A percentile compares a stretch with the other conserved stretches of the same genome.
phyloP scores from a whole-genome alignment of 2,888 invertebrate species.

The Lottia scabra region DNA sequence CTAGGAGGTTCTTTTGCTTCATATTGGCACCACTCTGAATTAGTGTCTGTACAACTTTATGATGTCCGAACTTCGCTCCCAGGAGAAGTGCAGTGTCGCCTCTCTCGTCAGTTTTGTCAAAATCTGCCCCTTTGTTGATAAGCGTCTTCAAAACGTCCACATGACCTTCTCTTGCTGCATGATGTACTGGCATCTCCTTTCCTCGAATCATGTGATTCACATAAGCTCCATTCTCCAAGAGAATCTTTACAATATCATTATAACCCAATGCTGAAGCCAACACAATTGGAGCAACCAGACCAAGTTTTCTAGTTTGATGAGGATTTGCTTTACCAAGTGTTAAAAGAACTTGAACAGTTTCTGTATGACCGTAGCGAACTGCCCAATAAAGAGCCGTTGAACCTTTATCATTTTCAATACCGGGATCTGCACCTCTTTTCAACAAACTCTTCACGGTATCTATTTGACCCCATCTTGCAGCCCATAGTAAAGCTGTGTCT shows the following conservation, averaged over 20 bases:
- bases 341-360: conserved; percentile 52
- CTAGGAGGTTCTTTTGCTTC: conserved; percentile 51
- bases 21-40: conserved; percentile 46
- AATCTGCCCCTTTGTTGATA: conserved; percentile 54
- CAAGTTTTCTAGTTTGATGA: conserved; percentile 56
- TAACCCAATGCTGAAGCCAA: conserved; percentile 63
- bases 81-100: conserved; percentile 61
- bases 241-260: conserved; percentile 38
- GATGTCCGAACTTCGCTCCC: conserved; percentile 56
- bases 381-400: conserved; percentile 68
- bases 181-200: conserved; percentile 66
- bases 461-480: conserved; percentile 58
- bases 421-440: conserved; percentile 44
- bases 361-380: conserved; percentile 57
- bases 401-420: conserved; percentile 62
- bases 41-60: conserved; percentile 50
- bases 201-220: conserved; percentile 56
- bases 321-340: conserved; percentile 56
- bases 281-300: conserved; percentile 63
- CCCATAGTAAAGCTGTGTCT: conserved; percentile 66
- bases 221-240: conserved; percentile 51
- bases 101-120: conserved; percentile 60
- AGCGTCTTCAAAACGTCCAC: conserved; percentile 52
- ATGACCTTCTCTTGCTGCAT: conserved; percentile 66
- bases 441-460: conserved; percentile 44